Conservation (phyloP, 92 coral and sea anemone genomes). For the Zoanthus sociatus region DNA sequence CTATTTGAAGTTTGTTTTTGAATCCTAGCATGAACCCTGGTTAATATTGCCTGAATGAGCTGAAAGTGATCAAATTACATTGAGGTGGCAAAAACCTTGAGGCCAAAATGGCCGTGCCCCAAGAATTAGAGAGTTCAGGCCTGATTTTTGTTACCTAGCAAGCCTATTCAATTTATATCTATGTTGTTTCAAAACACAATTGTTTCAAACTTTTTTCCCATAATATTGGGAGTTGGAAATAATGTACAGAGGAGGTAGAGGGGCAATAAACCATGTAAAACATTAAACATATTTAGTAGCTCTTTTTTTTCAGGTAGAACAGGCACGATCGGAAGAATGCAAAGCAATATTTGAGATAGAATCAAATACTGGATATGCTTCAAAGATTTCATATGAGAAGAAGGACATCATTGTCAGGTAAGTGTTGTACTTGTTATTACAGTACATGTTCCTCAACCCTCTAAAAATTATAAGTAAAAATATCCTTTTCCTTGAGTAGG, state of each 20-base stretch:
- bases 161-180: neutral
- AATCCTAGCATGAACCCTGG: neutral
- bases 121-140: neutral
- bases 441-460: neutral
- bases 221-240: conserved; percentile 32
- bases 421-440: neutral
- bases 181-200: neutral
- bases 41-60: no score
- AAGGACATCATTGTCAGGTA: conserved; percentile 13
- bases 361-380: conserved; percentile 44
- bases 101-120: no score
- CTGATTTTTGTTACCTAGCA: neutral
- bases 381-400: conserved; percentile 46
- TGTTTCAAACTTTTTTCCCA: conserved; percentile 13
- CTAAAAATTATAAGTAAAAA: neutral
- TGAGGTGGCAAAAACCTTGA: neutral
- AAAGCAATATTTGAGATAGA: conserved; percentile 45
- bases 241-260: conserved; percentile 15
- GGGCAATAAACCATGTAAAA: conserved; percentile 22
- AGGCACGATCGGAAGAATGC: conserved; percentile 34
- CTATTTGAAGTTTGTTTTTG: neutral
- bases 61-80: no score
- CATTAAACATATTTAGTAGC: neutral
- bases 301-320: conserved; percentile 40
- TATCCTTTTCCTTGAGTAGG: neutral